Base-by-base conservation (phyloP, 2,888 invertebrate species). In the Plebejus anna region DNA sequence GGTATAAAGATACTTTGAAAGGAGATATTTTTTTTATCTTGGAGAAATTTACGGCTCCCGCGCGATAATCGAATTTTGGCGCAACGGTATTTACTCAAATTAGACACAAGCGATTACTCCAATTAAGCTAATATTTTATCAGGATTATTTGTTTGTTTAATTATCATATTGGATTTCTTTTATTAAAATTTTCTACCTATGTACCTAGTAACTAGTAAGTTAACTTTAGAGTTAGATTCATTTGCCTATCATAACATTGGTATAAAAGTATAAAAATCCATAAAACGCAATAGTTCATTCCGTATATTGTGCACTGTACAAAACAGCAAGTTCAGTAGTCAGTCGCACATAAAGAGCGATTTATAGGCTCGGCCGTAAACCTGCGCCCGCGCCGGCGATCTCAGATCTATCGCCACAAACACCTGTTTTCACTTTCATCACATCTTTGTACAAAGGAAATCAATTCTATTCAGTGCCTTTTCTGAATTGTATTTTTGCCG, bases 261-360 rank as follows among this genome's bases (percentile, higher is more conserved):
- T 55, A 55, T 55, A 4, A 16, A 55, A 16, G 13, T 16, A 16
- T 55, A 16, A 55, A 13, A 13, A 55, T 55, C 55, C 16, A 55
- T 55, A 16, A 55, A 13, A 55, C 16, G 55, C 16, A 61, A 28
- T 61, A 61, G 32, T 73, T 73, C 55, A 32, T 73, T 55, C 16
- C 16, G 28, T 73, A 73, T 73, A 73, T 73, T 73, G 73, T 73
- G 51, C 38, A 11, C 71, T 79, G 78, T 82, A 83, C 83, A 84
- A 86, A 85, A 82, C 82, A 80, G 78, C 82, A 81, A 83, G 86
- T 85, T 82, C 86, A 85, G 86, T 81, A 88, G 87, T 84, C 83
- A 80, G 79, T 79, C 77, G 80, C 80, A 80, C 83, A 86, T 88
- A 87, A 88, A 88, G 82, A 75, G 76, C 82, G 85, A 88, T 89